A percentile compares a stretch with the other conserved stretches of the same genome.
Conservation (phyloP, 1,140 invertebrate genomes). For the Orius insidiosus region DNA sequence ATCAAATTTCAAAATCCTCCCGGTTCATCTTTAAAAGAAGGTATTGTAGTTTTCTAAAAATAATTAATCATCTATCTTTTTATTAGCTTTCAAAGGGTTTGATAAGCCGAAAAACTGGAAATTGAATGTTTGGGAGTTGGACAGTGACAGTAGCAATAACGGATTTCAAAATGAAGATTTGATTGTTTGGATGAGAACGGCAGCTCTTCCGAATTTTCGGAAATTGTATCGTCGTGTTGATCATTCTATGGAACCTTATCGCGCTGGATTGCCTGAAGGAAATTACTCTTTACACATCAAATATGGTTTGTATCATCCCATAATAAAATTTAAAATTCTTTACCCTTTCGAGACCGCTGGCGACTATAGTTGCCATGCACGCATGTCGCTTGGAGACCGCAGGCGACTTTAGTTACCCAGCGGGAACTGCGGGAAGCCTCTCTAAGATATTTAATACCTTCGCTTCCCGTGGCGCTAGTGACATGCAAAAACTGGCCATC, state of each 20-base stretch:
- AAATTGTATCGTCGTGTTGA: conserved; percentile 81
- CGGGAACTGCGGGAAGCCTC: no score
- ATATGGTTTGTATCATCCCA: conserved; percentile 53
- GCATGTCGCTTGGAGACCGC: no score
- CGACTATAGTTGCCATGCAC: no score
- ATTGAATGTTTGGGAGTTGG: conserved; percentile 57
- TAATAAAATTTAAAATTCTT: no score
- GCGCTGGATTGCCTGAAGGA: conserved; percentile 52
- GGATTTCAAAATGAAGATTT: conserved; percentile 95
- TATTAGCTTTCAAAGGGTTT: conserved; percentile 38
- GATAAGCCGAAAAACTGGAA: conserved; percentile 64
- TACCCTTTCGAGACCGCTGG: no score
- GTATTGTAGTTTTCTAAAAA: conserved; percentile 21
- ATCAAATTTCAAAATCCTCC: conserved; percentile 87
- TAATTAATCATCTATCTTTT: neutral
- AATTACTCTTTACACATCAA: conserved; percentile 54
- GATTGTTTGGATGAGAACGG: conserved; percentile 97
- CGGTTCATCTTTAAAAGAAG: conserved; percentile 20
- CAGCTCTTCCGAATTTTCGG: conserved; percentile 85
- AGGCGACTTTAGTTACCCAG: no score
- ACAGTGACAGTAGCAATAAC: conserved; percentile 61
- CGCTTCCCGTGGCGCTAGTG: no score
- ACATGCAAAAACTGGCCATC: no score
- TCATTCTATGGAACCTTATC: conserved; percentile 39
- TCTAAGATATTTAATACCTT: no score